Evolutionary conservation across 2,113 vertebrate genomes (phyloP), one percentile per base, ranked within the genome.

Genomic region (Thalassoma bifasciatum): DNA sequence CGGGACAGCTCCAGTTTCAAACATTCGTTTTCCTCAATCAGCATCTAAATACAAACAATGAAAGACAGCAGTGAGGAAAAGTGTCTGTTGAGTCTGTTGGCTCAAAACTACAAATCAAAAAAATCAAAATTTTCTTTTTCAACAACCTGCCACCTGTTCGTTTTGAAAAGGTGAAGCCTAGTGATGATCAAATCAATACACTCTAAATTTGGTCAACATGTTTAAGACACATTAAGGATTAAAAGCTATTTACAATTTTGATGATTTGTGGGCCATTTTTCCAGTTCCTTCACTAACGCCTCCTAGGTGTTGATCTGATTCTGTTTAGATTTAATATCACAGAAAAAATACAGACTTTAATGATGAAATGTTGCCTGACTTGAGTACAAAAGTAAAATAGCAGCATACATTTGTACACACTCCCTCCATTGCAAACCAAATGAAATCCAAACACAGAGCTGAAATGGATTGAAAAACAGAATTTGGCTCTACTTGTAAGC

Each of bases 1-100:
- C 95, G 95, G 78, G 97, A 97, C 72, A 99, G 90, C 90, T 97
- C 96, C 82, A 95, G 85, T 79, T 98, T 99, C 72, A 99, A 91
- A 92, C 94, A 97, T 90, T 98, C 97, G 74, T 99, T 99, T 90
- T 99, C 98, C 86, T 98, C 96, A 63, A 93, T 52, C 77, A 99
- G 95, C 95, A 92, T 77, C 93, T 95, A 87, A 5, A 40, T 66
- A 24, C 1, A 61, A 10, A 44, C 30, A 13, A 19, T 0, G 5
- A 30, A 19, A 1, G 17, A 5, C 6, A 19, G 8, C 44, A 19
- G 36, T 6, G 37, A 10, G n/a, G 64, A 4, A 30, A 3, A 46
- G 13, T 12, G 37, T 26, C 24, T 6, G 44, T 16, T 46, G 6
- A 17, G 8, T 36, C 36, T 36, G 4, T n/a, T 8, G 8, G 8